A percentile compares a stretch with the other conserved stretches of the same genome.
Evolutionary conservation across 2,113 vertebrate genomes (phyloP).

Genomic region (Galbula dea): DNA sequence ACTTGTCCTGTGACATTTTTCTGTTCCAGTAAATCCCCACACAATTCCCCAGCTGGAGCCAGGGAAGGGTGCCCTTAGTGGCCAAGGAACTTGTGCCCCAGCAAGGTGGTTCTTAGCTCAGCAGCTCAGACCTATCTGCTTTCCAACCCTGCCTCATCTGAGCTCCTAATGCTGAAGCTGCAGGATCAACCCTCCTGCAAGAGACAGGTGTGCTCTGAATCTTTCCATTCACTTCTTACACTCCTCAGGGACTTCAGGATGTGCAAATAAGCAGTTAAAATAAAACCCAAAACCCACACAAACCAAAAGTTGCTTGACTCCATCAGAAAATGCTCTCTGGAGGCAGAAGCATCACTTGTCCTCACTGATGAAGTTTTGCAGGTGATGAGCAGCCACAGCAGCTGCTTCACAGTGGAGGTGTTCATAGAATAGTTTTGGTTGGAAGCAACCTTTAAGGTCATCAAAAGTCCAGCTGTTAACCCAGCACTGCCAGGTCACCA

Average conservation of each 20-base stretch:
- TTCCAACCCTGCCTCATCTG: neutral
- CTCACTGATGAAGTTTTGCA: neutral
- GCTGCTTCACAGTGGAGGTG: neutral
- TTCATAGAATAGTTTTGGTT: no score
- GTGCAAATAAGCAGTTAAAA: no score
- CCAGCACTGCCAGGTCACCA: no score
- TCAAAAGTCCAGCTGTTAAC: no score
- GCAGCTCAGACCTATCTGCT: neutral
- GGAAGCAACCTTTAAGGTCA: no score
- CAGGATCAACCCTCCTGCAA: neutral
- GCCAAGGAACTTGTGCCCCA: neutral
- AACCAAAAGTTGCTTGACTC: no score
- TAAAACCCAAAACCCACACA: no score
- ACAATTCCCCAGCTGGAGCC: neutral
- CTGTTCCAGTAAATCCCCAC: neutral
- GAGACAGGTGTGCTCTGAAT: neutral
- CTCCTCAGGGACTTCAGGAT: neutral
- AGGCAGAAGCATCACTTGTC: neutral
- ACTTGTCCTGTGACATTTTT: neutral
- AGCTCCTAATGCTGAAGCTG: rapidly evolving
- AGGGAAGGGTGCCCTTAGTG: neutral
- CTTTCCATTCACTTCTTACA: neutral
- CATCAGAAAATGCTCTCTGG: neutral
- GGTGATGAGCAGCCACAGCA: neutral
- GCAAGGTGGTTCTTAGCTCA: rapidly evolving